phyloP scores from a whole-genome alignment of 2,113 vertebrate species.

The Vicugna pacos region DNA sequence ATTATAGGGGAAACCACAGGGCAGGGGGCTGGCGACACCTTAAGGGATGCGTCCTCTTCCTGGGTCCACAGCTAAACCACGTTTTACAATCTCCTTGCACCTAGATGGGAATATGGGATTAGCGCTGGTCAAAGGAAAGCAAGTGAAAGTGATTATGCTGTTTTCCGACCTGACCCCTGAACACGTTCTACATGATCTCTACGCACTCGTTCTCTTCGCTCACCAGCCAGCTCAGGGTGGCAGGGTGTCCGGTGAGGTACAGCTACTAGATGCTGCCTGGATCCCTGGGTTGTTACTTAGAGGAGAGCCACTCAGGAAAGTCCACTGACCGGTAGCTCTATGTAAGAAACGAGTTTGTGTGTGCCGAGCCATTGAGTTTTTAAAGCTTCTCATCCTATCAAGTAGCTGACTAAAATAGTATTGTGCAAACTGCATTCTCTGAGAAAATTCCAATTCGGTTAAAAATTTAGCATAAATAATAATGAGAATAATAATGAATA shows the following conservation, averaged over 20 bases:
- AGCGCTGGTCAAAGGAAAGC: background rate
- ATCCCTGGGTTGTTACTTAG: background rate
- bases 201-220: background rate
- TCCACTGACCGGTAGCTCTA: background rate
- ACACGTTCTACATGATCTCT: accelerated
- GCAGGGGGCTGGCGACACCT: background rate
- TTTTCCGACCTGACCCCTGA: background rate
- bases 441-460: background rate
- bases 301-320: background rate
- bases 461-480: constrained; percentile 29
- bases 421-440: background rate
- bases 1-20: background rate
- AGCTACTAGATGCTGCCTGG: background rate
- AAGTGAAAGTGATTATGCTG: background rate
- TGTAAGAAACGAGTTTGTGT: background rate
- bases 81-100: background rate
- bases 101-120: background rate
- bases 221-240: background rate
- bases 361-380: background rate
- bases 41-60: background rate
- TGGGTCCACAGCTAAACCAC: background rate
- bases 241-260: background rate
- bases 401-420: background rate
- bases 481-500: background rate
- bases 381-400: background rate